Evolutionary conservation across 1,140 invertebrate genomes (phyloP).

Genomic region (Conopomorpha cramerella): DNA sequence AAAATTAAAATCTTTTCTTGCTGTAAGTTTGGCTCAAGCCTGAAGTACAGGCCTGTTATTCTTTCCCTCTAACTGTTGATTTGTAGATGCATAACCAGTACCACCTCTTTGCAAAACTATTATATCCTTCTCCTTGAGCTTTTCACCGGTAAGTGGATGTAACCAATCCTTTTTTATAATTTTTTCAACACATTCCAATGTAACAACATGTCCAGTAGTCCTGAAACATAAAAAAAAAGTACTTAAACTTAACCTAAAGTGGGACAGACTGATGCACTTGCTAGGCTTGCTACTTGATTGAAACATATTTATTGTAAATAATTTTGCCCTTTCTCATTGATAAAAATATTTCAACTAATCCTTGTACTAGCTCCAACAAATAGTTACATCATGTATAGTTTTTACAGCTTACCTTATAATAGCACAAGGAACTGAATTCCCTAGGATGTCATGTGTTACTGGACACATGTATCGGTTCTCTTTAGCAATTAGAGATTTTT

Average conservation of each 20-base stretch:
- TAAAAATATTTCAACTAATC: too few species aligned
- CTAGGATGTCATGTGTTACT: slow-evolving; percentile 93
- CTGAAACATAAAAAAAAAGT: slow-evolving; percentile 18
- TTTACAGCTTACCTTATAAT: slow-evolving; percentile 69
- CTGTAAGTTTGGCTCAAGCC: slow-evolving; percentile 57
- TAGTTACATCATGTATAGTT: neutral
- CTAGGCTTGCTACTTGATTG: too few species aligned
- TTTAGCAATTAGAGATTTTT: slow-evolving; percentile 79
- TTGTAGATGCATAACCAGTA: slow-evolving; percentile 91
- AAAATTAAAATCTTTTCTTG: neutral
- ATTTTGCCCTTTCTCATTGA: too few species aligned
- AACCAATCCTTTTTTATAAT: slow-evolving; percentile 97
- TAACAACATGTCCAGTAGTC: slow-evolving; percentile 86
- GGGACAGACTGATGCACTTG: too few species aligned
- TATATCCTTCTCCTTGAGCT: slow-evolving; percentile 91
- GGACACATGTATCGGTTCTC: slow-evolving; percentile 96
- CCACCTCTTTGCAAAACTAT: slow-evolving; percentile 91
- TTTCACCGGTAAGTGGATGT: slow-evolving; percentile 89
- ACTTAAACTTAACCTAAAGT: too few species aligned
- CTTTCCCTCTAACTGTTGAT: slow-evolving; percentile 81
- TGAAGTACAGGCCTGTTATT: slow-evolving; percentile 86
- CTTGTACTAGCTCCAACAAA: too few species aligned
- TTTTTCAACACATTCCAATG: slow-evolving; percentile 95
- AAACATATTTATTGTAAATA: too few species aligned
- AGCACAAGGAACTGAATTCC: slow-evolving; percentile 92